Conservation (phyloP, 2,888 invertebrate genomes). For the Odontocolon sp. region DNA sequence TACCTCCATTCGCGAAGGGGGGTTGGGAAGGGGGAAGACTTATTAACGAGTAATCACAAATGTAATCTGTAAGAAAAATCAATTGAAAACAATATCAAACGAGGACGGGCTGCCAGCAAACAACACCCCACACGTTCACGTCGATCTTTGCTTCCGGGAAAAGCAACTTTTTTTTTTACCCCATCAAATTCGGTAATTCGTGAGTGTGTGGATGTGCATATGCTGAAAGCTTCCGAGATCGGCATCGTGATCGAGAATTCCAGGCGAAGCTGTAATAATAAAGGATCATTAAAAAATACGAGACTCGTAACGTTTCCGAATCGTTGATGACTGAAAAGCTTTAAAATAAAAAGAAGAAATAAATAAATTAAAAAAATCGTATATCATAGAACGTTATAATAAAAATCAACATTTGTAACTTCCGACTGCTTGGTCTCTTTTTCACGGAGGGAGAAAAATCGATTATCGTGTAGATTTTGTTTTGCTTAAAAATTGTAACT, state of each 20-base stretch:
- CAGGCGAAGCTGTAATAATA: constrained; percentile 40
- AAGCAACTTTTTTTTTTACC: not conserved
- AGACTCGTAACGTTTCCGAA: constrained; percentile 27
- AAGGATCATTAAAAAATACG: constrained; percentile 42
- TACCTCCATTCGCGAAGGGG: constrained; percentile 25
- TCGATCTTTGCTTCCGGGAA: not conserved
- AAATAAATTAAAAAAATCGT: not conserved
- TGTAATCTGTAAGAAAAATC: constrained; percentile 42
- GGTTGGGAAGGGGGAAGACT: constrained; percentile 24
- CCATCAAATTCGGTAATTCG: not conserved
- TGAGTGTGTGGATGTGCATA: constrained; percentile 11
- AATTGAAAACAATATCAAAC: constrained; percentile 15
- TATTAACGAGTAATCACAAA: constrained; percentile 49
- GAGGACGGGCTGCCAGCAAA: constrained; percentile 23
- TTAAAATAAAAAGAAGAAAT: constrained; percentile 5
- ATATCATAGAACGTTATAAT: constrained; percentile 27
- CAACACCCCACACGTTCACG: constrained; percentile 25
- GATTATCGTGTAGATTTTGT: not conserved
- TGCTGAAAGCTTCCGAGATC: constrained; percentile 34
- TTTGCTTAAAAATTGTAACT: not conserved
- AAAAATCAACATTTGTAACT: constrained; percentile 77
- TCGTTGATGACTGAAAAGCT: constrained; percentile 45
- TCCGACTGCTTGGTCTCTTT: constrained; percentile 30
- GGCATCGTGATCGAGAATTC: not conserved
- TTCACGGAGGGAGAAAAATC: not conserved